Evolutionary conservation across 2,888 invertebrate species (phyloP).

Genomic region (Epinotia ramella): DNA sequence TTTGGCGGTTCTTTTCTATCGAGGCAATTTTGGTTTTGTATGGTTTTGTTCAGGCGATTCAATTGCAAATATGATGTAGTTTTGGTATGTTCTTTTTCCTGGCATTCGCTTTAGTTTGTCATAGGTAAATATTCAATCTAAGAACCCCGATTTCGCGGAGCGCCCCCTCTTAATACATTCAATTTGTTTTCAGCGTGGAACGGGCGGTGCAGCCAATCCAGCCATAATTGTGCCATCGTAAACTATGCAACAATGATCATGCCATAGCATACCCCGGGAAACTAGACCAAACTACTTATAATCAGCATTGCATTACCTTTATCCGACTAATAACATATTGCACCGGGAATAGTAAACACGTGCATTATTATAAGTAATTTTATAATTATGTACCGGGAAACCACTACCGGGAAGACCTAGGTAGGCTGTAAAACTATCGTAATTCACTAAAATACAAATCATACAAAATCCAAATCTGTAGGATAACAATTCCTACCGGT

Average conservation of each 20-base stretch:
- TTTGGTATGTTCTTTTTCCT: too few species aligned
- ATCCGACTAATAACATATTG: conserved; percentile 4
- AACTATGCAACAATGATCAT: conserved; percentile 72
- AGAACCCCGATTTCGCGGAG: too few species aligned
- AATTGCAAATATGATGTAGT: too few species aligned
- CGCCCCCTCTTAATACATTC: conserved; percentile 76
- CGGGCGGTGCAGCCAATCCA: conserved; percentile 56
- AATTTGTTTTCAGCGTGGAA: conserved; percentile 70
- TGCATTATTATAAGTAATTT: neutral
- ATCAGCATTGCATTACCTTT: conserved; percentile 13
- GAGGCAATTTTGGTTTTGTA: too few species aligned
- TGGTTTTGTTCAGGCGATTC: too few species aligned
- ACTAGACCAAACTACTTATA: conserved; percentile 36
- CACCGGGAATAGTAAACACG: conserved; percentile 1
- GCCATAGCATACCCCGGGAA: conserved; percentile 34
- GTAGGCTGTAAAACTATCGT: neutral
- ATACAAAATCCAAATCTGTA: neutral
- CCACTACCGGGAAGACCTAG: too few species aligned
- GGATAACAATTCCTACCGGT: neutral
- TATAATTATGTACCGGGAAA: too few species aligned
- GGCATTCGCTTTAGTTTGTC: too few species aligned
- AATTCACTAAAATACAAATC: neutral
- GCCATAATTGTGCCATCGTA: conserved; percentile 66
- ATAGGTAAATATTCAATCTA: too few species aligned
- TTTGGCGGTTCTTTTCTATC: too few species aligned